Percentiles rank a stretch among this genome's conserved stretches.
Conservation (phyloP, 2,113 vertebrate genomes). For the Colaptes auratus region DNA sequence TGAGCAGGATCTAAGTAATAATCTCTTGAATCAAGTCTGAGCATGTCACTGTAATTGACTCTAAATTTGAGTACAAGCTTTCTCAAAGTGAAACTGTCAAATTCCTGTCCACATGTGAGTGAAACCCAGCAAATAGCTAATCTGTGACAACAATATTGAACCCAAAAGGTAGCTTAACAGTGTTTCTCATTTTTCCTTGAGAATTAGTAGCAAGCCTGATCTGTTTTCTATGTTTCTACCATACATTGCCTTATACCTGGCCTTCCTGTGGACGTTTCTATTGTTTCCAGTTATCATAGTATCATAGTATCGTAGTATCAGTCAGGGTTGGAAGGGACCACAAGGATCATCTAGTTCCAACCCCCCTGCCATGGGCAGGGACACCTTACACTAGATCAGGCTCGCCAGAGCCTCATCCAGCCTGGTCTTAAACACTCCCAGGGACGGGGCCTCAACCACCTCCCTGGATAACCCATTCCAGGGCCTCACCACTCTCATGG, state of each 20-base stretch:
- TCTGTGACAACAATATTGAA: not conserved
- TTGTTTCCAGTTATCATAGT: not conserved
- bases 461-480: too few relatives aligned
- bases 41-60: not conserved
- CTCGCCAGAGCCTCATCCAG: too few relatives aligned
- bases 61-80: not conserved
- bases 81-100: not conserved
- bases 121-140: not conserved
- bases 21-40: not conserved
- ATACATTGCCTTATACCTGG: not conserved
- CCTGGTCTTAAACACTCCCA: too few relatives aligned
- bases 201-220: not conserved
- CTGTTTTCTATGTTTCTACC: not conserved
- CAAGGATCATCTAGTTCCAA: too few relatives aligned
- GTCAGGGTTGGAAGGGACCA: too few relatives aligned
- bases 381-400: too few relatives aligned
- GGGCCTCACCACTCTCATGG: too few relatives aligned
- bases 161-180: not conserved
- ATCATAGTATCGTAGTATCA: too few relatives aligned
- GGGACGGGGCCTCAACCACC: too few relatives aligned
- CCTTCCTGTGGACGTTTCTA: not conserved
- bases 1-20: not conserved
- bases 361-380: too few relatives aligned
- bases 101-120: not conserved
- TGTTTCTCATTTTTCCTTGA: not conserved